Conservation (phyloP, 2,797 vertebrate genomes). For the Tachyglossus aculeatus region DNA sequence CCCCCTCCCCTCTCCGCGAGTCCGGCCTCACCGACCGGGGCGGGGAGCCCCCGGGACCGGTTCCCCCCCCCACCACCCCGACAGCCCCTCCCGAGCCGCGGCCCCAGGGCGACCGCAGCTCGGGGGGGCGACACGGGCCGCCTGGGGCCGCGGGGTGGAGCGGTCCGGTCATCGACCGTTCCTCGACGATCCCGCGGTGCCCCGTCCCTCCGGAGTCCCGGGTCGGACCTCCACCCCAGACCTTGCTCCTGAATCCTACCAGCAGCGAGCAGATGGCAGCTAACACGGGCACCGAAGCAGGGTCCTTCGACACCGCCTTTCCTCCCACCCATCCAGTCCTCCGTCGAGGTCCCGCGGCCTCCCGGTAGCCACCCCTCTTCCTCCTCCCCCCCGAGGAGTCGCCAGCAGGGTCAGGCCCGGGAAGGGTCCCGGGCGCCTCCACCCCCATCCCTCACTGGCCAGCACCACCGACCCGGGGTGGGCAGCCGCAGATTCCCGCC, state of each 20-base stretch:
- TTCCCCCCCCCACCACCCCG: not conserved
- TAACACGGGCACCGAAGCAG: conserved; percentile 55
- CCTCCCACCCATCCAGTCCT: conserved; percentile 34
- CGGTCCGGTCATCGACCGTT: no score
- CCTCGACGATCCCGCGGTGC: no score
- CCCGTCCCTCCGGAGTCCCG: no score
- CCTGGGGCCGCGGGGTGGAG: no score
- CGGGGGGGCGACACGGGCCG: no score
- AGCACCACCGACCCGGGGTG: no score
- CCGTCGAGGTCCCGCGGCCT: conserved; percentile 9
- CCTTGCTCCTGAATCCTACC: conserved; percentile 20
- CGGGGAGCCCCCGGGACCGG: not conserved
- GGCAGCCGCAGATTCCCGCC: not conserved
- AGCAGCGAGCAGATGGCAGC: conserved; percentile 60
- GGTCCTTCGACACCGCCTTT: no score
- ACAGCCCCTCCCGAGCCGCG: not conserved
- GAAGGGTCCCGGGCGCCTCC: not conserved
- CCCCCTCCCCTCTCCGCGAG: not conserved
- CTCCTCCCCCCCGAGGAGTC: conserved; percentile 2
- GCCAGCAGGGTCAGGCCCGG: not conserved
- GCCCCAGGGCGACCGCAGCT: no score
- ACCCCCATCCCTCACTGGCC: not conserved
- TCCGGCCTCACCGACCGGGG: not conserved
- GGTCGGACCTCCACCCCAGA: conserved; percentile 2
- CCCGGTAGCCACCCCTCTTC: not conserved